Percentiles rank a stretch among this genome's conserved stretches.
These are phyloP conservation scores for Conchocele bisecta DNA, from an alignment of 2,888 invertebrate genomes.

Conservation along the genomic window DNA sequence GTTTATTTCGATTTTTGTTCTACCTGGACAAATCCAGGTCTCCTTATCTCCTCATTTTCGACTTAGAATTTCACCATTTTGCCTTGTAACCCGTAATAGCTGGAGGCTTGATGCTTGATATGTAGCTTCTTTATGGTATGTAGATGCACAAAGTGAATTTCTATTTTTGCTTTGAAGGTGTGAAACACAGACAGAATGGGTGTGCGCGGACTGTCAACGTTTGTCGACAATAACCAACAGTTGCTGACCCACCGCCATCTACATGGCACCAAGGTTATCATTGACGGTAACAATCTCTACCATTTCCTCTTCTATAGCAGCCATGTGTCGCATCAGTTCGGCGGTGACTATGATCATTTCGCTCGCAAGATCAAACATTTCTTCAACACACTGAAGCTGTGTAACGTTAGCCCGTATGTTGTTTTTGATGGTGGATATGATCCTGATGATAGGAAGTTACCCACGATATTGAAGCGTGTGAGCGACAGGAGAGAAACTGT, in stretches of 20 bases:
- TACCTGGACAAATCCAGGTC: too few species aligned
- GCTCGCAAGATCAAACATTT: constrained; percentile 64
- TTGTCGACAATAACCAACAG: constrained; percentile 80
- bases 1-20: too few species aligned
- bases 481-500: constrained; percentile 70
- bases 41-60: too few species aligned
- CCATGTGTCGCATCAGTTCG: constrained; percentile 72
- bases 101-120: too few species aligned
- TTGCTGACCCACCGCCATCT: constrained; percentile 82
- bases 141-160: too few species aligned
- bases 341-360: constrained; percentile 81
- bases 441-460: constrained; percentile 76
- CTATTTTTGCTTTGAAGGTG: too few species aligned
- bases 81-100: too few species aligned
- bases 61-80: too few species aligned
- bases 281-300: constrained; percentile 81
- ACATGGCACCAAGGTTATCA: constrained; percentile 75
- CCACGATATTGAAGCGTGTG: constrained; percentile 73
- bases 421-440: constrained; percentile 82
- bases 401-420: constrained; percentile 77
- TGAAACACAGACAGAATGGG: constrained; percentile 89
- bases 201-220: constrained; percentile 91
- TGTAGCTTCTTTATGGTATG: too few species aligned
- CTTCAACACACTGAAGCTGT: constrained; percentile 70
- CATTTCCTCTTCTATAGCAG: constrained; percentile 78